A percentile compares a stretch with the other conserved stretches of the same genome.
Conservation (phyloP, 2,888 invertebrate genomes). For the Drosophila stalkeri region DNA sequence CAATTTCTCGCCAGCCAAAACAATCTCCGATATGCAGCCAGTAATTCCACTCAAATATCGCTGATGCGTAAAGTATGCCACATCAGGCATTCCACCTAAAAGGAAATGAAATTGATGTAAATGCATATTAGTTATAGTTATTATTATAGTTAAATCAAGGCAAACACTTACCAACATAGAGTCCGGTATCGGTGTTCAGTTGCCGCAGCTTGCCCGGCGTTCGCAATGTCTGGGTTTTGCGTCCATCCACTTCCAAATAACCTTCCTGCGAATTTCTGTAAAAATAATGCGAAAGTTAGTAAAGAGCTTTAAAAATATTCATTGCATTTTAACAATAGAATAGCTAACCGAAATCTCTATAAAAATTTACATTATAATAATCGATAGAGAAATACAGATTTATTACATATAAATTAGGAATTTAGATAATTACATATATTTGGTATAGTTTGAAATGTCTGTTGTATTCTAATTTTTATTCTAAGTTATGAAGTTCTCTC, state of each 20-base stretch:
- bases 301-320: background rate
- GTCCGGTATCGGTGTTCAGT: slow-evolving; percentile 94
- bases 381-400: too few species aligned
- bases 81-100: slow-evolving; percentile 92
- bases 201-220: slow-evolving; percentile 94
- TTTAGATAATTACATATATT: background rate
- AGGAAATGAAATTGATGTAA: background rate
- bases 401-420: too few species aligned
- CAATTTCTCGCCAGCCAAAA: slow-evolving; percentile 92
- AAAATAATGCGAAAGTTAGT: background rate
- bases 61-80: slow-evolving; percentile 89
- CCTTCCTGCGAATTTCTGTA: slow-evolving; percentile 93
- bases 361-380: too few species aligned
- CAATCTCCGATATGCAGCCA: slow-evolving; percentile 94
- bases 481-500: background rate
- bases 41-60: slow-evolving; percentile 91
- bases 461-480: background rate
- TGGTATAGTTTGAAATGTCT: background rate
- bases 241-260: slow-evolving; percentile 94
- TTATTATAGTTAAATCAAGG: background rate
- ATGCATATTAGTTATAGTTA: background rate
- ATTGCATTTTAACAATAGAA: background rate
- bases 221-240: slow-evolving; percentile 91
- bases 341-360: too few species aligned
- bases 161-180: slow-evolving; percentile 91